phyloP scores from a whole-genome alignment of 2,113 vertebrate genomes.

The Atractosteus spatula region DNA sequence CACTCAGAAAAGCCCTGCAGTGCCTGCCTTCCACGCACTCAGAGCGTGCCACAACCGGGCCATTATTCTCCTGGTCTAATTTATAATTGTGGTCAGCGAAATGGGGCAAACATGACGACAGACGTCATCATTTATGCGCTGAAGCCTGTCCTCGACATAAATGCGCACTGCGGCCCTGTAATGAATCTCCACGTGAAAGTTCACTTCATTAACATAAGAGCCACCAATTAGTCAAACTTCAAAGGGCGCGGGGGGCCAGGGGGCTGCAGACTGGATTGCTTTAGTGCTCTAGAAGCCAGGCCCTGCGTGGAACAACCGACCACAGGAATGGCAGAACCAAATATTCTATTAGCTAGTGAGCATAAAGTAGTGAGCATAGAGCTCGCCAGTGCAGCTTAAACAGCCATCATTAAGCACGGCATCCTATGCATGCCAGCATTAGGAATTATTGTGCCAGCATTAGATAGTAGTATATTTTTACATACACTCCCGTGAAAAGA shows the following conservation, averaged over 20 bases:
- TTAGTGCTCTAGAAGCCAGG: neutral
- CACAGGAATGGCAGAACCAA: conserved; percentile 1
- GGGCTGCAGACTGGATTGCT: neutral
- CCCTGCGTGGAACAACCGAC: neutral
- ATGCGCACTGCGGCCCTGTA: neutral
- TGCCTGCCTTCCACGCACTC: neutral
- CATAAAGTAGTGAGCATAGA: neutral
- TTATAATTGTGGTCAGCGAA: neutral
- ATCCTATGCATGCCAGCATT: neutral
- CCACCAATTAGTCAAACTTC: neutral
- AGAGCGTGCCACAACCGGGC: neutral
- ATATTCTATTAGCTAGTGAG: neutral
- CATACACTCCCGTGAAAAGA: too few relatives aligned
- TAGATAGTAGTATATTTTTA: too few relatives aligned
- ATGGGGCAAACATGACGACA: neutral
- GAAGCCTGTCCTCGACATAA: neutral
- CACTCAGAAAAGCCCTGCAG: neutral
- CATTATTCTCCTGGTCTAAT: neutral
- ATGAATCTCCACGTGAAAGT: neutral
- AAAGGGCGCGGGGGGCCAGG: neutral
- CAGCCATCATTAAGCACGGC: neutral
- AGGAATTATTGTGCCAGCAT: too few relatives aligned
- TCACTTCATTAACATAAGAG: neutral
- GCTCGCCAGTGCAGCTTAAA: neutral
- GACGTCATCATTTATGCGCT: conserved; percentile 4